Base-by-base conservation (phyloP, 1,140 invertebrate genomes). In the Lepidurus arcticus region DNA sequence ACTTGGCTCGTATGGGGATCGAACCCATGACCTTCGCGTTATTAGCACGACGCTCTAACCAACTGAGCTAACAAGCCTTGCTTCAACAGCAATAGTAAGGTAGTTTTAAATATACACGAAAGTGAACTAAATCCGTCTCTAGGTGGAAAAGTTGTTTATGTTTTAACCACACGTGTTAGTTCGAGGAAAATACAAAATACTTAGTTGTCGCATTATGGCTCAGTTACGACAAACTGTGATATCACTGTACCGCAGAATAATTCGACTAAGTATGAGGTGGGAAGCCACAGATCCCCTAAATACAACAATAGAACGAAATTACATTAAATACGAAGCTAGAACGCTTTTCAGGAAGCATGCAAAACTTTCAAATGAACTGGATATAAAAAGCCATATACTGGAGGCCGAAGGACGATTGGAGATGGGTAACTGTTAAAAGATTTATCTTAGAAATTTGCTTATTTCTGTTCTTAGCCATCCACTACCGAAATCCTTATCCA, bases 401-500 rank as follows among this genome's bases (percentile, higher is more conserved):
- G 81, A 83, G 80, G 82, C 75, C 26, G 79, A 82, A 80, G 81
- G 81, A 34, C 77, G 82, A 76, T 24, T 83, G 1, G 81, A 82
- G 42, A 80, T 83, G 75, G 82, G 82, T 83, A 81, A 78, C 11
- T 73, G 5, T 24, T 34, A 1, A 43, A 43, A 11, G 9, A 80
- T 1, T 44, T 76, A 2, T 21, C 16, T 11, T 7, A 42, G 0
- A 26, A 34, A 34, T 34, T 34, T 3, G 34, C 2, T 34, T 34
- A 34, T 11, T 65, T 79, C 21, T 74, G 7, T 9, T 81, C 79
- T 45, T 75, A 83, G 82, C 82, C 26, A 34, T 81, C 6, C 82
- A 83, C 76, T 83, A 82, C 74, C 42, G 65, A 13, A 83, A 80
- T 13, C 82, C 82, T 24, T 83, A 82, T 74, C 82, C 82, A 42